Base-by-base conservation (phyloP, 2,888 invertebrate genomes). In the Meganola albula region DNA sequence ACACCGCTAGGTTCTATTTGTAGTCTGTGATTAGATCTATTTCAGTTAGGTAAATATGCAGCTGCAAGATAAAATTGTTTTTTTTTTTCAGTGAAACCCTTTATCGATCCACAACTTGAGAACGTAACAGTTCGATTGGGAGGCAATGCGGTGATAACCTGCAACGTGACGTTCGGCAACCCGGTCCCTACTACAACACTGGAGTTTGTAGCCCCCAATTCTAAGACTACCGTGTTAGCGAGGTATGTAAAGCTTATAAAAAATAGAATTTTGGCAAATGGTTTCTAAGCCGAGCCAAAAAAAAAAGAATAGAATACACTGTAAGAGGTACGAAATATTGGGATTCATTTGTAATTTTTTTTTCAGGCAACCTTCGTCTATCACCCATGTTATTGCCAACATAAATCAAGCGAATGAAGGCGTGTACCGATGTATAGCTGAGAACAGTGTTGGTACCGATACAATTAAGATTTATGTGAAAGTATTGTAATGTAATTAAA, bases 181-280 rank as follows among this genome's bases (percentile, higher is more conserved):
- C 82, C 82, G 2, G 46, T 46, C 0, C 79, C 82, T 0, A 34
- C 46, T 0, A 65, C 67, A 0, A 63, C 53, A 34, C 80, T 82
- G 79, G 53, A 69, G 26, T 79, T 74, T 10, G 64, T 57, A 2
- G 49, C 71, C 0, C 11, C 34, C 2, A 61, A 67, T 31, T 70
- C 64, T 2, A 46, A 48, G 2, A 47, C 52, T 2, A 46, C 29
- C n/a, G 10, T 48, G 3, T 30, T 53, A 8, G 41, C 34, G 1
- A 64, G 68, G 77, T 75, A 58, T n/a, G n/a, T n/a, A n/a, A n/a
- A n/a, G n/a, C n/a, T n/a, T n/a, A n/a, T n/a, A n/a, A n/a, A n/a
- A n/a, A n/a, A n/a, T n/a, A n/a, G n/a, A n/a, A n/a, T n/a, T n/a
- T n/a, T n/a, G n/a, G n/a, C n/a, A n/a, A n/a, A n/a, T n/a, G n/a